Base-by-base conservation (phyloP, 2,113 vertebrate genomes). In the Sylvilagus bachmani region DNA sequence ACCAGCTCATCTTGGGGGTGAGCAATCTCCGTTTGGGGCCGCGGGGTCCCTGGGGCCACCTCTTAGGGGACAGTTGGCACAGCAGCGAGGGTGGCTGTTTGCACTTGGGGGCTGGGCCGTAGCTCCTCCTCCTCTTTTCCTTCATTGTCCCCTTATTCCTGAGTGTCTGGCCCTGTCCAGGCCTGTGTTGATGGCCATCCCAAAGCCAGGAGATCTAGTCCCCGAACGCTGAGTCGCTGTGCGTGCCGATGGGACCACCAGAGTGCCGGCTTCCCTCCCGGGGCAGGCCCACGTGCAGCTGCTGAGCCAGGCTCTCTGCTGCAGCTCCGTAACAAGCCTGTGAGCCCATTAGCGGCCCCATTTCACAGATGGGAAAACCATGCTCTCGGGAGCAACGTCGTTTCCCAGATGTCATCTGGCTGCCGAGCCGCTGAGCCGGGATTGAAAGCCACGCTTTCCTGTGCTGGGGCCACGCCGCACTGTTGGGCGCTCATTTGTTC, bases 191-290 rank as follows among this genome's bases (percentile, higher is more conserved):
- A 51, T 79, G 77, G 62, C 75, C n/a, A 73, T 58, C 69, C 81
- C 88, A 90, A 91, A 88, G 74, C 55, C 67, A 10, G 85, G 69
- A 78, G 71, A 64, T 62, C 88, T 69, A 33, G 31, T 75, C 89
- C 69, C 29, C 69, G 53, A 69, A 31, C 51, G 51, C 36, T 89
- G 38, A 12, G 22, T 66, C 64, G 3, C 66, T 36, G 58, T 74
- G 21, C 58, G 31, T 21, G 0, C 8, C 27, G n/a, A 16, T 10
- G 24, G 36, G 62, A 70, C 29, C 22, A 1, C 9, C 5, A 36
- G n/a, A 66, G 49, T 22, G 12, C 70, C 8, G 4, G 11, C 11
- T 55, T 22, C 85, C 58, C 0, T 67, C 89, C 79, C 82, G 11
- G 61, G 49, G 78, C 14, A 0, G 13, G 10, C 74, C n/a, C 0